Percentiles rank a stretch among this genome's conserved stretches.
These are phyloP conservation scores for Dendrocincla tyrannina DNA, from an alignment of 2,797 vertebrate species.

Conservation along the genomic window DNA sequence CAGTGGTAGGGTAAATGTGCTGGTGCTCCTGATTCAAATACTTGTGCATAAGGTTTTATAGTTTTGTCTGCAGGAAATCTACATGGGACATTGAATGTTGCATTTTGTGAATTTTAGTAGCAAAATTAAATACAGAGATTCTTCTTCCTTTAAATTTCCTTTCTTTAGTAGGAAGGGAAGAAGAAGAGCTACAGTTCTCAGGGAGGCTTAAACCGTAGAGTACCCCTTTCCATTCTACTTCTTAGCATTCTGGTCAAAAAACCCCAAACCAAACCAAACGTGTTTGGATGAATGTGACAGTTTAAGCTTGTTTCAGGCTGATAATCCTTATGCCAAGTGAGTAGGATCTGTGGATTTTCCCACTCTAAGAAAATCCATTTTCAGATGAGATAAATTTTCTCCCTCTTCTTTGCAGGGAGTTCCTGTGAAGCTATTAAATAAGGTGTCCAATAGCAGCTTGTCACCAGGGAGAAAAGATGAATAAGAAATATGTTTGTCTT, in stretches of 20 bases:
- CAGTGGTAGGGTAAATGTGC: neutral
- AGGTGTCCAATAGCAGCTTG: neutral
- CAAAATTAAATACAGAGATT: neutral
- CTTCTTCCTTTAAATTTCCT: neutral
- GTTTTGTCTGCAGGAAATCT: neutral
- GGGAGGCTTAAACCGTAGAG: neutral
- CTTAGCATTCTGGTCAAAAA: neutral
- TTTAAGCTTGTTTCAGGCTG: neutral
- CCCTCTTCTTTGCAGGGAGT: neutral
- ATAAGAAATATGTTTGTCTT: neutral
- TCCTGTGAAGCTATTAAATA: neutral
- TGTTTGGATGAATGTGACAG: neutral
- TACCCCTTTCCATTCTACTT: neutral
- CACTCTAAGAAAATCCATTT: neutral
- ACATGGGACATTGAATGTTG: neutral
- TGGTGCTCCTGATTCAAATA: neutral
- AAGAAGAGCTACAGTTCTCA: neutral
- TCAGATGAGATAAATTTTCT: neutral
- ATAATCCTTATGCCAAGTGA: neutral
- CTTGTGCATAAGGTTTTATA: neutral
- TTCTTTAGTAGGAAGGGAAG: neutral
- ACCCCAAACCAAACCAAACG: neutral
- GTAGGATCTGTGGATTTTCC: neutral
- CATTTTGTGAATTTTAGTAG: neutral
- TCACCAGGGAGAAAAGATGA: conserved; percentile 1